phyloP scores from a whole-genome alignment of 92 coral and sea anemone genomes.

The Umimayanthus kanabou region DNA sequence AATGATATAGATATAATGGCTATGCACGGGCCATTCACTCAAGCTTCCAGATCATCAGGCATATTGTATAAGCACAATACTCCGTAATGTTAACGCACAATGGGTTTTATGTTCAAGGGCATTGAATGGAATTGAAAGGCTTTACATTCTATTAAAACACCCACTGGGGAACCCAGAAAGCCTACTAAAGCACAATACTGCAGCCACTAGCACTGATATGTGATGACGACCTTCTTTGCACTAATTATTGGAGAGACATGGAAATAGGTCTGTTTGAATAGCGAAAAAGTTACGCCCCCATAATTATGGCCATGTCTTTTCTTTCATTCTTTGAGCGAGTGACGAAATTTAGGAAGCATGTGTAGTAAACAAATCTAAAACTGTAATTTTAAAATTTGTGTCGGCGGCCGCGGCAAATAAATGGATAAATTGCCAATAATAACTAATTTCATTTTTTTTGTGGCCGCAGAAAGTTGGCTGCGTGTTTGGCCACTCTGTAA shows the following conservation, averaged over 20 bases:
- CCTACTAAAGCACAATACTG: slow-evolving; percentile 65
- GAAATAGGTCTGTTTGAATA: slow-evolving; percentile 79
- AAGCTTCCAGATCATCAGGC: slow-evolving; percentile 76
- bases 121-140: slow-evolving; percentile 68
- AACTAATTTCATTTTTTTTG: slow-evolving; percentile 40
- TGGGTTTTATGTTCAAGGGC: slow-evolving; percentile 68
- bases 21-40: slow-evolving; percentile 63
- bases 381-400: slow-evolving; percentile 18
- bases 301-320: slow-evolving; percentile 54
- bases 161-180: slow-evolving; percentile 78
- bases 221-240: slow-evolving; percentile 23
- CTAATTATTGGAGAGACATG: slow-evolving; percentile 45
- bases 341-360: slow-evolving; percentile 41
- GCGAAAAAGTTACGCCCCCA: slow-evolving; percentile 86
- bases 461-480: slow-evolving; percentile 11
- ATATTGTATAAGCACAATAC: slow-evolving; percentile 75
- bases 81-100: slow-evolving; percentile 82
- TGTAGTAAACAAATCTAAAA: slow-evolving; percentile 30
- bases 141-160: slow-evolving; percentile 62
- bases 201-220: slow-evolving; percentile 28
- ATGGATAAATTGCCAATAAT: slow-evolving; percentile 11
- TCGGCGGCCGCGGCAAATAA: slow-evolving; percentile 31
- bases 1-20: slow-evolving; percentile 88
- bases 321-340: slow-evolving; percentile 13
- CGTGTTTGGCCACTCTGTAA: neutral